Evolutionary conservation across 35 echinoderm and acorn worm genomes (phyloP).

Genomic region (Acanthaster planci): DNA sequence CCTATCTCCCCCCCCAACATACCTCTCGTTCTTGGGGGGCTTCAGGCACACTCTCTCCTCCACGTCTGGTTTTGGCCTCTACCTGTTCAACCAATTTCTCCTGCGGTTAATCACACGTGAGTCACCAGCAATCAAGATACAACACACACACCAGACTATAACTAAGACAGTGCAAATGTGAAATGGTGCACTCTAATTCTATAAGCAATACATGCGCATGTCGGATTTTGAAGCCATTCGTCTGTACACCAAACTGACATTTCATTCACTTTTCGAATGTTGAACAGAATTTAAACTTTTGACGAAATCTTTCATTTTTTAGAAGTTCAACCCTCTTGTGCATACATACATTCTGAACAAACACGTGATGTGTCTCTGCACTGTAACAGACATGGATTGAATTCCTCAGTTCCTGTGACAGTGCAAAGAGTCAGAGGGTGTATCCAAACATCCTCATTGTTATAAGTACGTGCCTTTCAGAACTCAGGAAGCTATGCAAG

Average conservation of each 20-base stretch:
- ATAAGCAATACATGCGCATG: background rate
- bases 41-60: constrained; percentile 1
- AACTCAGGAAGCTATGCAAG: too few relatives aligned
- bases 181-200: background rate
- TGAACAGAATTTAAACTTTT: background rate
- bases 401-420: too few relatives aligned
- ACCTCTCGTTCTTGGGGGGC: background rate
- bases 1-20: too few relatives aligned
- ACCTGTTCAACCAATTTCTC: constrained; percentile 24
- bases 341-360: too few relatives aligned
- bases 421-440: too few relatives aligned
- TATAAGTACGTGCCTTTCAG: too few relatives aligned
- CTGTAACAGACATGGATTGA: too few relatives aligned
- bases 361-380: too few relatives aligned
- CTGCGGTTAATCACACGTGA: constrained; percentile 31
- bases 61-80: background rate
- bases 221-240: background rate
- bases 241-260: too few relatives aligned
- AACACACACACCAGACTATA: constrained; percentile 11
- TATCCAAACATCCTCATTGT: too few relatives aligned
- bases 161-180: background rate
- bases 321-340: too few relatives aligned
- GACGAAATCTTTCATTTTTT: too few relatives aligned
- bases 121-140: constrained; percentile 22
- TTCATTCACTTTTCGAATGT: background rate